Base-by-base conservation (phyloP, 2,888 invertebrate genomes). In the Papilio gigon region DNA sequence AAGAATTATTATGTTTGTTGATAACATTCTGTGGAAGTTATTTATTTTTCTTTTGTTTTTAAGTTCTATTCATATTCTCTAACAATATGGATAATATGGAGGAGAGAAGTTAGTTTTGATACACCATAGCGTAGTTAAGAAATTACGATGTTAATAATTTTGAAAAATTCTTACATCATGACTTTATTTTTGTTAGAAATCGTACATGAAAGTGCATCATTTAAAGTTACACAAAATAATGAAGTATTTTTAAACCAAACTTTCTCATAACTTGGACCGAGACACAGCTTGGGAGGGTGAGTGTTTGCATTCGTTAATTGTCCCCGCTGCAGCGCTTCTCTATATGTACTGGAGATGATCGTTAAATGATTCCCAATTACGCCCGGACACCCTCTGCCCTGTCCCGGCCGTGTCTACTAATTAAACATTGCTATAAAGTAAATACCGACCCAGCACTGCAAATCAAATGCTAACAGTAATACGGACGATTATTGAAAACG, bases 291-390 rank as follows among this genome's bases (percentile, higher is more conserved):
- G 76, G 84, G 80, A 80, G 78, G 77, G 78, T 73, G 73, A 65
- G 77, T 85, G 83, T 85, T 85, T 85, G 82, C 77, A 77, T 81
- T 82, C 79, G 78, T 84, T 87, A 86, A 85, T 84, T 85, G 82
- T 79, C 71, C 76, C 71, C 77, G 75, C 76, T 74, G 69, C 72
- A 64, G 73, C 71, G 72, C 71, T 69, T 67, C 71, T 68, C 74
- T 68, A 4, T 61, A 30, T 50, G 33, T 30, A 64, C 72, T 74
- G 73, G 70, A 56, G 66, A 59, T 64, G 53, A 40, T 47, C 47
- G 44, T 60, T 65, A 68, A 67, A 61, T 60, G 50, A 56, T 65
- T 62, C 40, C 67, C 68, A 68, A 60, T 63, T 64, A 68, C 30
- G 20, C 40, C 17, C 12, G 25, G 53, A 25, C 60, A 50, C 37